Evolutionary conservation across 2,888 invertebrate genomes (phyloP), one percentile per base, ranked within the genome.

Genomic region (Anthoptus insignis): DNA sequence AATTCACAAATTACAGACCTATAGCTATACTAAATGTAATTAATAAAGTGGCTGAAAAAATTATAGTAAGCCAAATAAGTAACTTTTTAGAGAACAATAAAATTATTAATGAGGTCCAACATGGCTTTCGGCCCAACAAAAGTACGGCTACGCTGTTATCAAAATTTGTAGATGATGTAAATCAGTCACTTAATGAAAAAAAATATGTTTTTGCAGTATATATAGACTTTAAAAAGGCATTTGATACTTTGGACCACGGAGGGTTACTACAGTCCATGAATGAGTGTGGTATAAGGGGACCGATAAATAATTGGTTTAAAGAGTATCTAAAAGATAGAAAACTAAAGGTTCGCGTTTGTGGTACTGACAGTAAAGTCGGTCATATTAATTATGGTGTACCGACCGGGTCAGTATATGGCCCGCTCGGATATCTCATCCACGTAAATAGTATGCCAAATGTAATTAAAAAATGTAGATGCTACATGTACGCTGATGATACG

Each of bases 401-500:
- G 0, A 69, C 70, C n/a, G 70, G 69, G 3, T 67, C 67, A 1
- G 65, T 70, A 2, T 68, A 57, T 49, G 70, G 66, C 16, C 71
- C 68, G 6, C 57, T 72, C 7, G 68, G 72, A 9, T 72, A 69
- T 59, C 47, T 66, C 16, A 70, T 70, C 65, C 67, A 69, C 49
- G 72, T 72, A 0, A 73, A 73, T 22, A 63, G 67, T 21, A 60
- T 73, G 39, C 8, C 52, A 1, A 67, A 68, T 49, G 68, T 71
- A 47, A 65, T 68, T 57, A 65, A n/a, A n/a, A n/a, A n/a, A n/a
- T n/a, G n/a, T n/a, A n/a, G n/a, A n/a, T n/a, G n/a, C n/a, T n/a
- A n/a, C n/a, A n/a, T n/a, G n/a, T n/a, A n/a, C n/a, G n/a, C n/a
- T n/a, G n/a, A n/a, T n/a, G n/a, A n/a, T n/a, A 63, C n/a, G n/a